Base-by-base conservation (phyloP, 2,797 vertebrate species). In the Numenius phaeopus region DNA sequence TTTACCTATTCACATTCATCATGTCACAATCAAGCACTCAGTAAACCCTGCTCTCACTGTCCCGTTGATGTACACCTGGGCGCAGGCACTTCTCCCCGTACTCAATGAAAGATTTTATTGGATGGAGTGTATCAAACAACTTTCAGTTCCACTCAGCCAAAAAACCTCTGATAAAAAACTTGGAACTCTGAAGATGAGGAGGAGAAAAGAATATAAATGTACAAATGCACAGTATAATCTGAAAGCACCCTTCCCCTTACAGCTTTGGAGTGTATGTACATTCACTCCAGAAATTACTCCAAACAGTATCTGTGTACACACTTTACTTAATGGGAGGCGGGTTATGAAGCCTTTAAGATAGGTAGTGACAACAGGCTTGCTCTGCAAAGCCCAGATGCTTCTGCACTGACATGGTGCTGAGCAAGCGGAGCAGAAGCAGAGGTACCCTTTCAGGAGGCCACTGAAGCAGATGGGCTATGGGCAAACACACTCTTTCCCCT, bases 11-110 rank as follows among this genome's bases (percentile, higher is more conserved):
- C 34, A 24, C 39, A 14, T 29, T 79, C 26, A 39, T 62, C 19
- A 6, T 7, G 27, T 30, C 42, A 40, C 0, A 0, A 44, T 20
- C 30, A 32, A 42, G 49, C 18, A 4, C 64, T 42, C 3, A 0
- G 49, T 30, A 27, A 76, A 14, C 46, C 29, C 67, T 66, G 71
- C 55, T 67, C 42, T 83, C 24, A 11, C 34, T 4, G 34, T 42
- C 26, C 57, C 1, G 7, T 65, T 46, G 37, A 62, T 32, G 37
- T 1, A 1, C 15, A 13, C 47, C 1, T 1, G 4, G 5, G 16
- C 69, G 37, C 19, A 9, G 75, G 50, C 37, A 16, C 18, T 71
- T 34, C 32, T 77, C 40, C 27, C 50, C 2, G 0, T 0, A 0
- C 22, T 50, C 65, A 34, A 0, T 40, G 34, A 21, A 16, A 58